Conservation (phyloP, 2,113 vertebrate species). For the Hippocampus comes region DNA sequence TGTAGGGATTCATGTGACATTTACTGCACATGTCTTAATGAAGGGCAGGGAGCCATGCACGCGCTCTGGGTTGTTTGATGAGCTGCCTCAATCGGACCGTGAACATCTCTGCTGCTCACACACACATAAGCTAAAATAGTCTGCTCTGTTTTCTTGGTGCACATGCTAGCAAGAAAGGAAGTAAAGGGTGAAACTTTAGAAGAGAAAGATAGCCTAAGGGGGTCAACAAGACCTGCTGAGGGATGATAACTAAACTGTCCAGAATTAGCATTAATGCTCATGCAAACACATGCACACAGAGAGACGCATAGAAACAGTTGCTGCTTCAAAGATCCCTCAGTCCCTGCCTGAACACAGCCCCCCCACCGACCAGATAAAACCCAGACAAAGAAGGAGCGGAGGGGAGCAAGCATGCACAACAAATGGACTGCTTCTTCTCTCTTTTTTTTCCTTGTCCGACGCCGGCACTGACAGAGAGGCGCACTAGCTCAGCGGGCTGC, state of each 20-base stretch:
- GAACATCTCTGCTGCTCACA: constrained; percentile 37
- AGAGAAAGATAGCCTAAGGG: constrained; percentile 42
- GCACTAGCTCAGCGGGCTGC: constrained; percentile 60
- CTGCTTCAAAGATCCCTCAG: constrained; percentile 57
- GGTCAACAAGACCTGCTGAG: constrained; percentile 50
- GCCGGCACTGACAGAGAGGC: constrained; percentile 61
- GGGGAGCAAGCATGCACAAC: constrained; percentile 54
- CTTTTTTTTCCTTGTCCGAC: constrained; percentile 41
- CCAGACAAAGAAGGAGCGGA: constrained; percentile 64
- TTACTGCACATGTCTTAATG: constrained; percentile 53
- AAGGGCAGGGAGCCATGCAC: constrained; percentile 35
- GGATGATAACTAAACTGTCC: constrained; percentile 64
- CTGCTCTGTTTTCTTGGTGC: constrained; percentile 17
- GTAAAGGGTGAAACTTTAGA: constrained; percentile 23
- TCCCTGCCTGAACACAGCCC: constrained; percentile 53
- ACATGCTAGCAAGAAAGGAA: constrained; percentile 16
- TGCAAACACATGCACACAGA: constrained; percentile 12
- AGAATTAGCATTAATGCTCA: constrained; percentile 35
- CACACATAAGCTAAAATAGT: constrained; percentile 21
- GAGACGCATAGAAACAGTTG: constrained; percentile 18
- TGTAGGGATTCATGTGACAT: constrained; percentile 52
- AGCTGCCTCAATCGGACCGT: constrained; percentile 34
- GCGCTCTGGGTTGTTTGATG: constrained; percentile 48
- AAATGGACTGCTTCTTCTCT: constrained; percentile 65
- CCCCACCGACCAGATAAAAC: constrained; percentile 65